phyloP scores from a whole-genome alignment of 2,113 vertebrate species.

The Cepphus grylle region DNA sequence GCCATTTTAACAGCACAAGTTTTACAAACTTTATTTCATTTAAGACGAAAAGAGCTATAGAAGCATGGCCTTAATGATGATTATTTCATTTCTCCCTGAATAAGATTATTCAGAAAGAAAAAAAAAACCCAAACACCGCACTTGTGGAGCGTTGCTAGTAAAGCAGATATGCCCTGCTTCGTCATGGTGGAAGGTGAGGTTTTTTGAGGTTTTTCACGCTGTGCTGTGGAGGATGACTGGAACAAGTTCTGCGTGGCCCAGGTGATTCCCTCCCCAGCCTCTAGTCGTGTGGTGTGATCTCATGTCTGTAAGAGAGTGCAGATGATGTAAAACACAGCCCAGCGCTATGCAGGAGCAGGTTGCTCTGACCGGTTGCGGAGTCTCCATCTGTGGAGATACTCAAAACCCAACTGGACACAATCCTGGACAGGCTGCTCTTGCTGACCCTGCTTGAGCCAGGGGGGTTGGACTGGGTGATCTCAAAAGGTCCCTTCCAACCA shows the following conservation, averaged over 20 bases:
- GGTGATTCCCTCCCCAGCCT: not conserved
- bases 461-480: not conserved
- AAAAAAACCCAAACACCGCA: not conserved
- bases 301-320: not conserved
- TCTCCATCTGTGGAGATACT: not conserved
- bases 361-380: not conserved
- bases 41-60: not conserved
- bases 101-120: not conserved
- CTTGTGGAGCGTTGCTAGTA: not conserved
- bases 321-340: not conserved
- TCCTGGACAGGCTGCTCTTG: not conserved
- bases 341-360: not conserved
- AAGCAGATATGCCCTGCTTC: not conserved
- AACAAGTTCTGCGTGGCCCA: not conserved
- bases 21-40: not conserved
- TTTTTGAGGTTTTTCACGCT: not conserved
- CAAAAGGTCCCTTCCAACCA: not conserved
- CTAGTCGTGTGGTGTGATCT: no score
- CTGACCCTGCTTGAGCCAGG: not conserved
- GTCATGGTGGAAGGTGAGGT: not conserved
- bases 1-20: not conserved
- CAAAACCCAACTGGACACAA: not conserved
- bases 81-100: not conserved
- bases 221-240: not conserved
- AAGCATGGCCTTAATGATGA: not conserved